Evolutionary conservation across 2,797 vertebrate genomes (phyloP).

Genomic region (Sebastes kiyomatsui): DNA sequence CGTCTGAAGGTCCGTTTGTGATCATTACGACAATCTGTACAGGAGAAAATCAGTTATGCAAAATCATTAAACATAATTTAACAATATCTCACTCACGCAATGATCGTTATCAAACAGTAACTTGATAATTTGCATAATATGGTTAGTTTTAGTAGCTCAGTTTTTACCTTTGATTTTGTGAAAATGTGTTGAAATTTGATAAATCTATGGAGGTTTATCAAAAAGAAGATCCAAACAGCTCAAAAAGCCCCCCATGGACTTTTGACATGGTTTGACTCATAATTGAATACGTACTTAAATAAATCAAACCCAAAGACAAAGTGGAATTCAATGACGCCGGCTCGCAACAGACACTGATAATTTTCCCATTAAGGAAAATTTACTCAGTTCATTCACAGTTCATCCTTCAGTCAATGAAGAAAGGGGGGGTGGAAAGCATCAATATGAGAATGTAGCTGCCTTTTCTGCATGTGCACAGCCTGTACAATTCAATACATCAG

Average conservation of each 20-base stretch:
- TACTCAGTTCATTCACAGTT: conserved; percentile 64
- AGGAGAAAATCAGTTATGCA: neutral
- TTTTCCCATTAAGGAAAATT: conserved; percentile 50
- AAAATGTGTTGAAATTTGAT: neutral
- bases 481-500: conserved; percentile 69
- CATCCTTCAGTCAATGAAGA: conserved; percentile 46
- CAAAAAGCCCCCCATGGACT: conserved; percentile 22
- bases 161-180: neutral
- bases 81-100: neutral
- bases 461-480: conserved; percentile 23
- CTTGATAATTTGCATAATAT: neutral
- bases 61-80: neutral
- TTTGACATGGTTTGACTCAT: conserved; percentile 53
- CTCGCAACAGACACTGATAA: conserved; percentile 48
- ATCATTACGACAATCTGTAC: conserved; percentile 86
- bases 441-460: conserved; percentile 38
- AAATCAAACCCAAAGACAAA: conserved; percentile 40
- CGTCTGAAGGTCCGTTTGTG: conserved; percentile 84
- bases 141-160: neutral
- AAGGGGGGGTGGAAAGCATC: conserved; percentile 30
- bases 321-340: conserved; percentile 27
- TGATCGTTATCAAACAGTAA: neutral
- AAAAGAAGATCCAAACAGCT: conserved; percentile 16
- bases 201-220: conserved; percentile 4
- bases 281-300: conserved; percentile 57